Base-by-base conservation (phyloP, 2,113 vertebrate species). In the Aegypius monachus region DNA sequence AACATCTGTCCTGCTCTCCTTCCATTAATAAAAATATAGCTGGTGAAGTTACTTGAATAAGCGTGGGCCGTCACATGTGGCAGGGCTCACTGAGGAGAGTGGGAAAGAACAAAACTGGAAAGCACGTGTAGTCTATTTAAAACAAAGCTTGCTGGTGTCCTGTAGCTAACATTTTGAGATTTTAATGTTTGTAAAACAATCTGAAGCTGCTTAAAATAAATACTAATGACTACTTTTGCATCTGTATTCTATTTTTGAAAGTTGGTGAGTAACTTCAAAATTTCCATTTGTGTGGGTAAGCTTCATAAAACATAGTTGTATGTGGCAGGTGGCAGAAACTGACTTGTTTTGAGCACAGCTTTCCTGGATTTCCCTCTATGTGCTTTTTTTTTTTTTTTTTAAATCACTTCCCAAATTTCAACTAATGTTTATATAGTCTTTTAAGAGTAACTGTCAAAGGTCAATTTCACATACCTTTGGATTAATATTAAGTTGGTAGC, bases 181-280 rank as follows among this genome's bases (percentile, higher is more conserved):
- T 86, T 94, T 87, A 36, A 43, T 96, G 90, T 95, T 96, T 85
- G 53, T 82, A 88, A 83, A 87, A 58, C 94, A 56, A 74, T 45
- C 53, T 96, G 96, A 98, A 97, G 98, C 97, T 98, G 97, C 97
- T 97, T 97, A 67, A 97, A 95, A 90, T 96, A 96, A 97, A 71
- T 80, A 62, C 32, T 90, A 94, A 95, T 95, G 94, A 88, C 89
- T 97, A 82, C 89, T 97, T 94, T 58, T 82, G 70, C 95, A 95
- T 96, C 89, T 78, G 67, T 97, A 97, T 96, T 97, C 92, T 97
- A 59, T 88, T 98, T 97, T 95, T 97, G 93, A 87, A 95, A 97
- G 94, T 95, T 97, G 95, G 79, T 96, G 79, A 96, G 63, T 95
- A 97, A 96, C 88, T 97, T 93, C 55, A 95, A 90, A 93, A 90